Evolutionary conservation across 2,113 vertebrate species (phyloP), one percentile per base, ranked within the genome.

Genomic region (Ranitomeya variabilis): DNA sequence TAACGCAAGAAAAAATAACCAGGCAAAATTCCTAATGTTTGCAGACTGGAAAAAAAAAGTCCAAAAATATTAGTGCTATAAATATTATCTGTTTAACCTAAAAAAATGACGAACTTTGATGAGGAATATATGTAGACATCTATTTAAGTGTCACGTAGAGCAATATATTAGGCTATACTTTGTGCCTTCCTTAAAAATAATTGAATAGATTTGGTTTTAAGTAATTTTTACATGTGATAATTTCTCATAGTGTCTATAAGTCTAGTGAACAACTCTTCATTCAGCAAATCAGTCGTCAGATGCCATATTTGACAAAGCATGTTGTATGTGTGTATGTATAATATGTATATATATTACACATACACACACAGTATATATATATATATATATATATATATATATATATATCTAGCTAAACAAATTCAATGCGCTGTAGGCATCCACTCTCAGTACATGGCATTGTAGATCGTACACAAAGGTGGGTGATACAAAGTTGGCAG

Each of bases 391-490:
- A 6, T 55, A 55, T 55, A 80, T 31, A 37, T 87, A 3, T 86
- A 69, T 64, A 66, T 79, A 60, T 76, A 60, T n/a, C 21, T 71
- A 67, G 37, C 31, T 15, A 94, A 96, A 94, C 94, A 93, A 91
- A 93, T 93, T 94, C 93, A 94, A 94, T 95, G 94, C 95, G 94
- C 95, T 93, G 94, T 92, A 94, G 94, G 94, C 90, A 92, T 93
- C 92, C 91, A 93, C 94, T 96, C 93, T 95, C 95, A 94, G 95
- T 92, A 95, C 94, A 96, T 95, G 95, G 96, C 96, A 95, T 94
- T 95, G 96, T 95, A 96, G 23, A 76, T 96, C 96, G 96, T 96
- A 97, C 96, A 97, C 96, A 95, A 95, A 90, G 96, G 91, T 93
- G 95, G 96, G 93, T 95, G 95, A 94, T 95, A 92, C 77, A 89